Evolutionary conservation across 2,113 vertebrate species (phyloP).

Genomic region (Eolophus roseicapilla): DNA sequence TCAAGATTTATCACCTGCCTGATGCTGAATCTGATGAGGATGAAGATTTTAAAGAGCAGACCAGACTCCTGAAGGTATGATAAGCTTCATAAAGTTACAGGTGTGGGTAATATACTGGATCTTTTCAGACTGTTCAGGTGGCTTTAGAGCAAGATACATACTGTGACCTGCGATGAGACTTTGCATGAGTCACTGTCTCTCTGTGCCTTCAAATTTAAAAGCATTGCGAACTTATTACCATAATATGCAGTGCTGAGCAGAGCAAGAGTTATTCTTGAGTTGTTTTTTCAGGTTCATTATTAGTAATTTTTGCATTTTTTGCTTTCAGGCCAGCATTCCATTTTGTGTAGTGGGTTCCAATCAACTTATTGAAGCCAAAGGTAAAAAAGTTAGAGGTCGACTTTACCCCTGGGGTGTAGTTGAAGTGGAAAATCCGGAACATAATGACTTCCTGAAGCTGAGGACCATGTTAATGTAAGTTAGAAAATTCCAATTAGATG

Average conservation of each 20-base stretch:
- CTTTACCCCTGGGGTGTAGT: constrained; percentile 98
- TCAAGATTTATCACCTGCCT: constrained; percentile 98
- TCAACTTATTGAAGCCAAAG: constrained; percentile 97
- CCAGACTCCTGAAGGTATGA: constrained; percentile 90
- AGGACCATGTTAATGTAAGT: constrained; percentile 98
- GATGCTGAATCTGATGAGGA: constrained; percentile 98
- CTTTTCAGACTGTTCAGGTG: neutral
- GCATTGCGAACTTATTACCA: neutral
- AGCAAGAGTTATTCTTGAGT: neutral
- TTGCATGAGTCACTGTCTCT: neutral
- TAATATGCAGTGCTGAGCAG: neutral
- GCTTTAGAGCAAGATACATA: neutral
- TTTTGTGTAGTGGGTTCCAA: constrained; percentile 98
- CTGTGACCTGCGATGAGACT: neutral
- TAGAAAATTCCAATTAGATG: neutral
- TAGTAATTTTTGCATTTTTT: neutral
- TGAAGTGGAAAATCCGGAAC: constrained; percentile 97
- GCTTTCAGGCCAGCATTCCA: constrained; percentile 89
- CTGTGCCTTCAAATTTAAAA: neutral
- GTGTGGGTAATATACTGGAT: neutral
- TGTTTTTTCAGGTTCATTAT: neutral
- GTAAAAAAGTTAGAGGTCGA: constrained; percentile 97
- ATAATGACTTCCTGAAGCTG: constrained; percentile 98
- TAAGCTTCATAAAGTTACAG: neutral
- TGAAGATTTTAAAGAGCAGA: constrained; percentile 99